Percentiles rank a stretch among this genome's conserved stretches.
Conservation (phyloP, 2,888 invertebrate genomes). For the Meiosimyza platycephala region DNA sequence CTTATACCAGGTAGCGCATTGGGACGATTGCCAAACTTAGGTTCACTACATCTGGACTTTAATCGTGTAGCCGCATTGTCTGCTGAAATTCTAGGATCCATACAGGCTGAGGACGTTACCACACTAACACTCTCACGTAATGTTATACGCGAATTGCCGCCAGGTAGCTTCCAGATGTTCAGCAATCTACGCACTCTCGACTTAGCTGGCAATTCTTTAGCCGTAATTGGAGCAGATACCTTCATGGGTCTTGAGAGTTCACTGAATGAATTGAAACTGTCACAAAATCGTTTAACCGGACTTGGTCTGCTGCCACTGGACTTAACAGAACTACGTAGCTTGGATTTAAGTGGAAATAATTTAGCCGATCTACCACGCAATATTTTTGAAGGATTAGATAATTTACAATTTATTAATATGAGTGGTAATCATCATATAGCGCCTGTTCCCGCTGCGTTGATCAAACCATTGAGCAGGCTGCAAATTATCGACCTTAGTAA, state of each 20-base stretch:
- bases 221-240: conserved; percentile 77
- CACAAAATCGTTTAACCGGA: conserved; percentile 79
- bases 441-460: conserved; percentile 74
- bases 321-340: conserved; percentile 73
- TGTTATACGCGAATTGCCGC: conserved; percentile 86
- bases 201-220: conserved; percentile 82
- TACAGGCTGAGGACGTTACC: conserved; percentile 77
- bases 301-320: conserved; percentile 75
- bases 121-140: conserved; percentile 83
- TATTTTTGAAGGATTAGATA: conserved; percentile 75
- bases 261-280: conserved; percentile 77
- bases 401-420: conserved; percentile 78
- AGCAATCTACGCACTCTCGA: conserved; percentile 78
- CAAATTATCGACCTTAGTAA: conserved; percentile 79
- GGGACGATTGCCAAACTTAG: conserved; percentile 80
- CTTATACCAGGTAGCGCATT: conserved; percentile 86
- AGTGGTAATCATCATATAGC: conserved; percentile 79
- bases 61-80: conserved; percentile 89
- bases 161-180: conserved; percentile 83
- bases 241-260: conserved; percentile 82
- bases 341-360: conserved; percentile 85
- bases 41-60: conserved; percentile 82
- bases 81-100: conserved; percentile 79
- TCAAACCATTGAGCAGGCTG: conserved; percentile 78
- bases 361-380: conserved; percentile 78